phyloP scores from a whole-genome alignment of 2,113 vertebrate species.

The Brachyistius frenatus region DNA sequence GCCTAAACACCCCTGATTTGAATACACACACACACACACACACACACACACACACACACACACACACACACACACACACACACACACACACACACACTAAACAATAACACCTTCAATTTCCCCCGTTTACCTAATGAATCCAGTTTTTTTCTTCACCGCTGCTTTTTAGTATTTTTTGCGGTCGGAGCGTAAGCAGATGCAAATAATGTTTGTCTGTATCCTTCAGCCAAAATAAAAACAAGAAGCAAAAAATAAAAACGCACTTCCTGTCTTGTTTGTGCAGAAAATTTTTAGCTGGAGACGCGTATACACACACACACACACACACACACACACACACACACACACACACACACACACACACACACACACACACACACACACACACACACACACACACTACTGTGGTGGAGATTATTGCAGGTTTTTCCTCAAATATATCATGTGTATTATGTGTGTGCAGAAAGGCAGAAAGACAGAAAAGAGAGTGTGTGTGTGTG shows the following conservation, averaged over 20 bases:
- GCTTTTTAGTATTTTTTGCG: slow-evolving; percentile 1
- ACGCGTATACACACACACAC: too few species aligned
- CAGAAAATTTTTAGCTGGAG: not conserved
- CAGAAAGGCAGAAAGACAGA: too few species aligned
- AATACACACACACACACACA: slow-evolving; percentile 36
- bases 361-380: too few species aligned
- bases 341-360: too few species aligned
- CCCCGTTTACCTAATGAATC: not conserved
- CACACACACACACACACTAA: slow-evolving; percentile 26
- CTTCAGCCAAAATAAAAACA: not conserved
- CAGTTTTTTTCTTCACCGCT: not conserved
- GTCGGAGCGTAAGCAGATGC: not conserved
- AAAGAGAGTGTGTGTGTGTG: not conserved
- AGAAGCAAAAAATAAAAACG: not conserved
- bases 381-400: too few species aligned
- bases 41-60: slow-evolving; percentile 11
- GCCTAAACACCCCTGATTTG: slow-evolving; percentile 56
- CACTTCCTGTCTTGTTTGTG: not conserved
- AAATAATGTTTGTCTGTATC: not conserved
- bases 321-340: too few species aligned
- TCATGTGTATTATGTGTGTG: too few species aligned
- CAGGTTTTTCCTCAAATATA: too few species aligned
- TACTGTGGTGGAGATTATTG: too few species aligned
- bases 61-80: not conserved
- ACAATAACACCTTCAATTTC: slow-evolving; percentile 42